Base-by-base conservation (phyloP, 2,797 vertebrate genomes). In the Iguana delicatissima region DNA sequence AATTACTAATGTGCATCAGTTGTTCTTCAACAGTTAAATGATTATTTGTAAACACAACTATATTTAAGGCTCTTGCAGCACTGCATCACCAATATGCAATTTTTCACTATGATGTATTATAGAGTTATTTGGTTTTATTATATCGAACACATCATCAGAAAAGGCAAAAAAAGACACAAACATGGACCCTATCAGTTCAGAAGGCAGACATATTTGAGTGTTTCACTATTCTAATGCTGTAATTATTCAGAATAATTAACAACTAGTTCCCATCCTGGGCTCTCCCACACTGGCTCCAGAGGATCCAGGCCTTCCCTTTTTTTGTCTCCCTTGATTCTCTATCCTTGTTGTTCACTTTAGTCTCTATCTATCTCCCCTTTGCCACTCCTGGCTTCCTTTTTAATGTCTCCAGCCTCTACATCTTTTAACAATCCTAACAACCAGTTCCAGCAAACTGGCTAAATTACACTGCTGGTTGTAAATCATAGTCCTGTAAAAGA, bases 11-110 rank as follows among this genome's bases (percentile, higher is more conserved):
- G 64, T 35, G 22, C 57, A 5, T 93, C 57, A 91, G 90, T 92
- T 85, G 50, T 90, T 94, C 8, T 72, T 93, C 84, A 91, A 90
- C 91, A 94, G 85, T 84, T 26, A 93, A 87, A 18, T 20, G 16
- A 77, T 80, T 94, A 77, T 92, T 95, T 93, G 46, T 95, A 89
- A 85, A 86, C 42, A 18, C 35, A 62, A 35, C 13, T 57, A 59
- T 86, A 50, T 73, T 80, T 73, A 86, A 81, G 18, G 10, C 35
- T 52, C 85, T 26, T 35, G 2, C 55, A 10, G 59, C 42, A 32
- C 26, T 20, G 24, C 1, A 35, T 16, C 55, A 35, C 81, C 32
- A 50, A 89, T 74, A 29, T 83, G 55, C n/a, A 55, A 38, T 29
- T 59, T 89, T 89, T 84, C 50, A 46, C 35, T 55, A 20, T 84